A percentile compares a stretch with the other conserved stretches of the same genome.
Conservation (phyloP, 2,113 vertebrate species). For the Sialia sialis region DNA sequence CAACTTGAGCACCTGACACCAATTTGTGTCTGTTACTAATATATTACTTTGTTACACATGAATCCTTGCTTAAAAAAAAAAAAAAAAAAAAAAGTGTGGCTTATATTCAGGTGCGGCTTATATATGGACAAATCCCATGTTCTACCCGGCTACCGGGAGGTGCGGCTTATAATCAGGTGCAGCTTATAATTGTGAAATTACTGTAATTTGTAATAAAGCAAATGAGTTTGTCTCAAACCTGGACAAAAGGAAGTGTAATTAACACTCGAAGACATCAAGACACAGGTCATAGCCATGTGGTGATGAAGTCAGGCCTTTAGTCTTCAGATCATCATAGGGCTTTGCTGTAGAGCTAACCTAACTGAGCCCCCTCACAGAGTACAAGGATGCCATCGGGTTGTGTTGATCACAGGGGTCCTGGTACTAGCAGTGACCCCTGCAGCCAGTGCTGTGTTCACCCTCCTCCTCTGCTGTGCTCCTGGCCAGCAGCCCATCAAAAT, state of each 20-base stretch:
- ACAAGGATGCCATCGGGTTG: neutral
- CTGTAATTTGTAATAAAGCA: neutral
- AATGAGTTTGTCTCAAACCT: neutral
- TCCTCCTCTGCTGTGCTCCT: neutral
- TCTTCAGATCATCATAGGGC: neutral
- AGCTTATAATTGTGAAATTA: no score
- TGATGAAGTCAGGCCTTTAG: neutral
- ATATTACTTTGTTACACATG: no score
- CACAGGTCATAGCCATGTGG: accelerated
- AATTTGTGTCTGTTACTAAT: no score
- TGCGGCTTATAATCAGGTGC: no score
- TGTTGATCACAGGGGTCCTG: neutral
- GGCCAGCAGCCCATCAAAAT: accelerated
- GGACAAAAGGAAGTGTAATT: neutral
- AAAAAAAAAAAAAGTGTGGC: no score
- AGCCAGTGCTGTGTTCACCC: neutral
- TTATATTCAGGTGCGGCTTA: no score
- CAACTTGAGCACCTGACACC: no score
- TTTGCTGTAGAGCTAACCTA: neutral
- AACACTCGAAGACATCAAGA: neutral
- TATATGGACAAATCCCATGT: no score
- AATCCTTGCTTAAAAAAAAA: no score
- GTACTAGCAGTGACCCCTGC: neutral
- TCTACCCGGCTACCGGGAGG: no score
- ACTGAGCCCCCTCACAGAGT: neutral